Percentiles rank a stretch among this genome's conserved stretches.
Conservation (phyloP, 2,113 vertebrate species). For the Aythya baeri region DNA sequence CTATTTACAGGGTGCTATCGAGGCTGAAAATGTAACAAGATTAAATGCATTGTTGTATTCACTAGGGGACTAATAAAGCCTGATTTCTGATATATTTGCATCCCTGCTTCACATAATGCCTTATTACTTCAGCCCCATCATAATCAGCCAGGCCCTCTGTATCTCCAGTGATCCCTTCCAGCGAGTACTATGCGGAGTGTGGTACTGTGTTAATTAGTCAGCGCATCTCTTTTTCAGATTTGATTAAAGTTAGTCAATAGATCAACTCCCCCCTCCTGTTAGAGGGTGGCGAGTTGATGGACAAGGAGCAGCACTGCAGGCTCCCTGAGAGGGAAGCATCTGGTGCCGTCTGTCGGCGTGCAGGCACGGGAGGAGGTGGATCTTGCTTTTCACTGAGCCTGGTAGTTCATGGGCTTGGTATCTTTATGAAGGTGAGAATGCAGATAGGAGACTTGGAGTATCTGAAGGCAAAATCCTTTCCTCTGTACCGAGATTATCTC, state of each 20-base stretch:
- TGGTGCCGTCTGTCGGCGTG: accelerated
- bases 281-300: background rate
- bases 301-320: background rate
- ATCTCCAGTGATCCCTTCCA: background rate
- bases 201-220: background rate
- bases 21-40: background rate
- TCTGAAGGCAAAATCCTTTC: background rate
- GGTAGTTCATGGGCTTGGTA: accelerated
- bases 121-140: background rate
- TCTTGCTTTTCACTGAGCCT: background rate
- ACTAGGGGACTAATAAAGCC: background rate
- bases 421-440: background rate
- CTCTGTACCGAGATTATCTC: background rate
- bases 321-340: accelerated
- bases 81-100: background rate
- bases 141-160: background rate
- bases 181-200: accelerated
- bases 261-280: background rate
- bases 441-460: background rate
- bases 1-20: background rate
- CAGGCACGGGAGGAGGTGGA: accelerated
- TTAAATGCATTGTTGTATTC: background rate
- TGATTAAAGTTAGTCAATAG: background rate
- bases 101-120: background rate
- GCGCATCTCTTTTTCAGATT: background rate